Evolutionary conservation across 2,888 invertebrate species (phyloP).

Genomic region (Rhorus exstirpatorius): DNA sequence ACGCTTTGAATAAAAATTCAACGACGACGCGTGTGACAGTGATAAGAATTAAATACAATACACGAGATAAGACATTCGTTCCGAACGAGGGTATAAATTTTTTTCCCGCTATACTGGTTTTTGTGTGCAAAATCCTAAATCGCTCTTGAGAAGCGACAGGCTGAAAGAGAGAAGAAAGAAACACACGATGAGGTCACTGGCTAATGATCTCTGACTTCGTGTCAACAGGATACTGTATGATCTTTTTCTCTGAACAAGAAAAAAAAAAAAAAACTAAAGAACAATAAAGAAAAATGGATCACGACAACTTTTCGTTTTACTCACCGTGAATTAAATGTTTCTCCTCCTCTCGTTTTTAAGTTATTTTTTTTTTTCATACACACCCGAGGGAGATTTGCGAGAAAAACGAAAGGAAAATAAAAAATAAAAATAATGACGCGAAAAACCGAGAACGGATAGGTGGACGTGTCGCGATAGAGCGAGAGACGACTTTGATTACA

Average conservation of each 20-base stretch:
- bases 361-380: neutral
- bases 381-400: neutral
- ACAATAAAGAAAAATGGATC: too few species aligned
- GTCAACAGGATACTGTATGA: neutral
- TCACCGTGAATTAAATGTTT: neutral
- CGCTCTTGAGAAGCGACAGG: neutral
- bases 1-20: slow-evolving; percentile 10
- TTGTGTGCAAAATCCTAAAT: slow-evolving; percentile 11
- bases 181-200: neutral
- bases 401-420: slow-evolving; percentile 8
- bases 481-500: neutral
- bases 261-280: too few species aligned
- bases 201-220: neutral
- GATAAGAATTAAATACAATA: slow-evolving; percentile 9
- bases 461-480: neutral
- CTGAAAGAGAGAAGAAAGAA: neutral
- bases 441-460: neutral
- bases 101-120: slow-evolving; percentile 1
- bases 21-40: slow-evolving; percentile 5
- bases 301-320: neutral
- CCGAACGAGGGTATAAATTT: neutral
- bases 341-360: too few species aligned
- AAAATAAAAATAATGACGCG: slow-evolving; percentile 12
- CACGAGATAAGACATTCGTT: slow-evolving; percentile 28
- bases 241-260: slow-evolving; percentile 25